A percentile compares a stretch with the other conserved stretches of the same genome.
phyloP scores from a whole-genome alignment of 2,797 vertebrate species.

The Gadopsis bispinosus region DNA sequence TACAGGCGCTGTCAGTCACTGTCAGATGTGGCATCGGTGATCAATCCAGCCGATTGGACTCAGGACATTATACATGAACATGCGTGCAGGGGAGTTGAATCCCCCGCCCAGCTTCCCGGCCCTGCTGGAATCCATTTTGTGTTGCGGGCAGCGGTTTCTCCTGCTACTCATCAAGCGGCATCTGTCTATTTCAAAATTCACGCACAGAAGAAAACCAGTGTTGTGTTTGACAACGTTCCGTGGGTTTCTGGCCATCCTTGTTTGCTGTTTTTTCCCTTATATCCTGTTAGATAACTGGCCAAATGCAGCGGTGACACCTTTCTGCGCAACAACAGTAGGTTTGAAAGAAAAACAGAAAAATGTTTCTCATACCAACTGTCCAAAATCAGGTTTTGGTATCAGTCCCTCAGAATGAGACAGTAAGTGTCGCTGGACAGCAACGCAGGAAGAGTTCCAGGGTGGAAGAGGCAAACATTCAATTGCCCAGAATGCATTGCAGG shows the following conservation, averaged over 20 bases:
- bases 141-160: slow-evolving; percentile 40
- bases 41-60: slow-evolving; percentile 74
- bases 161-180: slow-evolving; percentile 27
- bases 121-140: slow-evolving; percentile 72
- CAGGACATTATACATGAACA: slow-evolving; percentile 69
- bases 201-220: too few species aligned
- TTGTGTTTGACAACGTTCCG: not conserved
- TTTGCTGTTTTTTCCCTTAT: not conserved
- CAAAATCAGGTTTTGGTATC: not conserved
- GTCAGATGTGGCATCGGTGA: slow-evolving; percentile 71
- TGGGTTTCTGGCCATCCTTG: not conserved
- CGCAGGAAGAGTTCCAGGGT: not conserved
- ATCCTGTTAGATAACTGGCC: slow-evolving; percentile 25
- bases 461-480: not conserved
- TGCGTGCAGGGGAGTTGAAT: slow-evolving; percentile 67
- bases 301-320: not conserved
- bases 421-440: not conserved
- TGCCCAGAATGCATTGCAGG: slow-evolving; percentile 13
- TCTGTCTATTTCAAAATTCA: slow-evolving; percentile 23
- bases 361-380: not conserved
- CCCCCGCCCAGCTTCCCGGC: slow-evolving; percentile 51
- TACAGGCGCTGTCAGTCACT: slow-evolving; percentile 76
- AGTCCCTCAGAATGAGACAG: not conserved
- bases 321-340: not conserved
- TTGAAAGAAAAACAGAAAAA: not conserved